These are phyloP conservation scores for Loripinus fragilis DNA, from an alignment of 2,888 invertebrate species.

Conservation along the genomic window DNA sequence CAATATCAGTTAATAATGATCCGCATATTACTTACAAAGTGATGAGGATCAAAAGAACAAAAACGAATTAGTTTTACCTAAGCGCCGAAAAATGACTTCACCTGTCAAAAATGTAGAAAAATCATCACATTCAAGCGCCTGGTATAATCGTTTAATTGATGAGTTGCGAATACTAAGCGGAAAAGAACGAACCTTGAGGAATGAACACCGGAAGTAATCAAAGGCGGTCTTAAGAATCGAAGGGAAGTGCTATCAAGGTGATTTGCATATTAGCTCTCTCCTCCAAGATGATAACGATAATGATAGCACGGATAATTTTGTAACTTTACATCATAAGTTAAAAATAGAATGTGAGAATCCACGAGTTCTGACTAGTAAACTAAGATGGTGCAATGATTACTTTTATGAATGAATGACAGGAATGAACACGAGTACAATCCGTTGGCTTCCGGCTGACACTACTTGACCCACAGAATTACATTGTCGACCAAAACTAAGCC, in stretches of 20 bases:
- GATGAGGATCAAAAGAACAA: background rate
- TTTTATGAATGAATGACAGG: background rate
- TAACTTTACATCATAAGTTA: conserved; percentile 11
- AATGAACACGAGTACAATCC: background rate
- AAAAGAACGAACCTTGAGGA: too few species aligned
- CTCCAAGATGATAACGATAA: background rate
- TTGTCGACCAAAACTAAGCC: too few species aligned
- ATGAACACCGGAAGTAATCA: background rate
- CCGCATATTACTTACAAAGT: background rate
- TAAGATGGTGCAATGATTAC: conserved; percentile 1
- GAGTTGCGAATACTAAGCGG: conserved; percentile 1
- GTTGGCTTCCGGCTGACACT: background rate
- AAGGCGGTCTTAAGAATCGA: background rate
- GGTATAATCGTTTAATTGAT: conserved; percentile 2
- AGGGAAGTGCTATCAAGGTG: background rate
- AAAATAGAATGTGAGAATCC: background rate
- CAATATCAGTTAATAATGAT: background rate
- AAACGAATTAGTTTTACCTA: background rate
- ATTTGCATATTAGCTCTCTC: background rate
- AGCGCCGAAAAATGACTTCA: background rate
- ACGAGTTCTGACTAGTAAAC: conserved; percentile 13
- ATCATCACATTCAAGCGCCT: background rate
- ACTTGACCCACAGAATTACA: too few species aligned
- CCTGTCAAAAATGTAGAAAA: background rate
- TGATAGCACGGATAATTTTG: conserved; percentile 8